Conservation (phyloP, 2,797 vertebrate species). For the Synanceia verrucosa region DNA sequence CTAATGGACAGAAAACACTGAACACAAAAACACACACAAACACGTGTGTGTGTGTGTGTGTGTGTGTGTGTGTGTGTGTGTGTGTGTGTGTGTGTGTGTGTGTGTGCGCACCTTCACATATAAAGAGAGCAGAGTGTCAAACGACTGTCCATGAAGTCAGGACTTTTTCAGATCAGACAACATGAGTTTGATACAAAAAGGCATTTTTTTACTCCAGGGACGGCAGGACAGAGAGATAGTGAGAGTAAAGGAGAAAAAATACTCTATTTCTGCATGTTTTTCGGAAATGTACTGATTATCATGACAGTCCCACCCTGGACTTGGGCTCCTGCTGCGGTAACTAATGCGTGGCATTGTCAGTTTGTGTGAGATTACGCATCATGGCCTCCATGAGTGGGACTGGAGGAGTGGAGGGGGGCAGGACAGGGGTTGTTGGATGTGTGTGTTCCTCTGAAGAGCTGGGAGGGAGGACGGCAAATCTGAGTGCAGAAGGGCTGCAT, state of each 20-base stretch:
- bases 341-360: constrained; percentile 70
- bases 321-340: constrained; percentile 61
- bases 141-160: constrained; percentile 25
- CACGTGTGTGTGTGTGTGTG: background rate
- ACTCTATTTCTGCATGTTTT: constrained; percentile 45
- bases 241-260: constrained; percentile 9
- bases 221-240: constrained; percentile 9
- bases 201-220: constrained; percentile 49
- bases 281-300: constrained; percentile 55
- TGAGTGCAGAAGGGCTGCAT: constrained; percentile 31
- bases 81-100: background rate
- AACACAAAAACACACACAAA: constrained; percentile 47
- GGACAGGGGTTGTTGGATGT: constrained; percentile 33
- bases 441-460: constrained; percentile 39
- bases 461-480: constrained; percentile 55
- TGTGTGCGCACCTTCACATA: constrained; percentile 22
- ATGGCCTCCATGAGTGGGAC: constrained; percentile 46
- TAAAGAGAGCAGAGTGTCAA: constrained; percentile 6
- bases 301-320: constrained; percentile 59
- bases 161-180: constrained; percentile 30
- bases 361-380: constrained; percentile 74
- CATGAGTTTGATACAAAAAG: constrained; percentile 43
- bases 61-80: background rate
- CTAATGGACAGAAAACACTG: constrained; percentile 70
- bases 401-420: constrained; percentile 37